Base-by-base conservation (phyloP, 37 sponge, comb jelly and placozoan genomes). In the Dysidea cf. avara region DNA sequence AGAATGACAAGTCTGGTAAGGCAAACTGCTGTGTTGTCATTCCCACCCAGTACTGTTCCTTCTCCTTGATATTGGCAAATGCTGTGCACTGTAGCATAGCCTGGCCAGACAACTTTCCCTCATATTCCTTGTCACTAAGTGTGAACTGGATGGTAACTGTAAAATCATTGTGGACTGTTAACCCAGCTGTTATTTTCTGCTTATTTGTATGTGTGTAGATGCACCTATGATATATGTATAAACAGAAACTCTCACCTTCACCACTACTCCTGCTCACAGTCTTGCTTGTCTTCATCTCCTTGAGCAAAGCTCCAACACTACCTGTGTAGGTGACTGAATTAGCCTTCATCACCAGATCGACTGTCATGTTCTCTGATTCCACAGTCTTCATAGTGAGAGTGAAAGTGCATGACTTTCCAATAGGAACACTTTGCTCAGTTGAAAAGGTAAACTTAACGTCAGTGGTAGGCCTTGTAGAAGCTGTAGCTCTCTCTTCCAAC, bases 401-500 rank as follows among this genome's bases (percentile, higher is more conserved):
- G 1, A 70, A 61, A 4, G 56, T 35, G 24, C 69, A 50, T 24
- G 34, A 51, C 37, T 33, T 38, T 32, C 71, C 71, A 30, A 71
- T 59, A 37, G 24, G 30, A 3, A 61, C 64, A 2, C 61, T 16
- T 6, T 54, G 56, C 22, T 22, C 51, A 17, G 28, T 24, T 39
- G 22, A 16, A 46, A 82, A 63, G 9, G 61, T 39, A 22, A 77
- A 69, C 3, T 32, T 53, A 2, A 88, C 56, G 51, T 77, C 64
- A 18, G 69, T 20, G 25, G 75, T 81, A 68, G 79, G 52, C 2
- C 21, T 21, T 54, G 9, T 9, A 43, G 46, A 5, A 43, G 46
- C 46, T 26, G 94, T 79, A 2, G 66, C 65, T 28, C 96, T 55
- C 72, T 96, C 96, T 66, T 69, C 56, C 11, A 52, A 68, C 36